Base-by-base conservation (phyloP, 1,140 invertebrate species). In the Pteromalus puparum region DNA sequence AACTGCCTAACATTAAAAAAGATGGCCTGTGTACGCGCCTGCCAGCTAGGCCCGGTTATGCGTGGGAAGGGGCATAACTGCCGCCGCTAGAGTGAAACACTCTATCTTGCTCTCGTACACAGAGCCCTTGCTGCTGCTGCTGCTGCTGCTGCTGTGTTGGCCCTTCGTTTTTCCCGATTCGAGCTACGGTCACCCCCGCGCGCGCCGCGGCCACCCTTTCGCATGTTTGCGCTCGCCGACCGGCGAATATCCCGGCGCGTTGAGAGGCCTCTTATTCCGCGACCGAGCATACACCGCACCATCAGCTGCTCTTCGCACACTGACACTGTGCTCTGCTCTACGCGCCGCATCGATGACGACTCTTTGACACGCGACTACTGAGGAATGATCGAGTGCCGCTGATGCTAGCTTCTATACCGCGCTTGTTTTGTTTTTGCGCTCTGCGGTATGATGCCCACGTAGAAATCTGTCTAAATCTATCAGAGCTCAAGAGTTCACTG, bases 1-100 rank as follows among this genome's bases (percentile, higher is more conserved):
- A 93, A 93, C 92, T 93, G 91, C 92, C 92, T 92, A 92, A 93
- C 92, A 93, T 92, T 93, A 92, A 93, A 93, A 93, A 92, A 92
- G 91, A 93, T 93, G 92, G 92, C 90, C 91, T 92, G 91, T 91
- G 90, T 92, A 90, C 90, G 90, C 75, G 21, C 84, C 84, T 81
- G 83, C 78, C 75, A 77, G 42, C 75, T n/a, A 42, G 46, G 34
- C 73, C 73, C 38, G 73, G 30, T 34, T 72, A 72, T 34, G 12
- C 67, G 67, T 13, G 38, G 24, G 10, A 38, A 34, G n/a, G 65
- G n/a, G 65, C 46, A 61, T 73, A 81, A 74, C 80, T 73, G 42
- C 70, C n/a, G 53, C 18, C 3, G 79, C 24, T 72, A 46, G 79
- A 70, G 79, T 81, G 79, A 72, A 81, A 53, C 67, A 67, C 65